Percentiles rank a stretch among this genome's conserved stretches.
These are phyloP conservation scores for Oopsacas minuta DNA, from an alignment of 37 sponge, comb jelly and placozoan species.

Conservation along the genomic window DNA sequence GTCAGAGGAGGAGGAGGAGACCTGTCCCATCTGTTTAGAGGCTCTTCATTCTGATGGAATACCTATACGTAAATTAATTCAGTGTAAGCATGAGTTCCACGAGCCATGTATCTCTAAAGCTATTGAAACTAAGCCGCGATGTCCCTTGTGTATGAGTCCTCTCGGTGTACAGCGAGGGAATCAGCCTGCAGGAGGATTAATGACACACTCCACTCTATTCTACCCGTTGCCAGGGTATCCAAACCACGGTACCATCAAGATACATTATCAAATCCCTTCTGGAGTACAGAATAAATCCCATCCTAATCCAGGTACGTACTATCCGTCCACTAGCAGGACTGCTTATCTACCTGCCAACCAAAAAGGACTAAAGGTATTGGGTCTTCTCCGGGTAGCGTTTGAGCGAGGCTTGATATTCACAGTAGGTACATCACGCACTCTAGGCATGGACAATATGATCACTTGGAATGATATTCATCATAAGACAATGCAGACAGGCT, in stretches of 20 bases:
- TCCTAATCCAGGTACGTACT: slow-evolving; percentile 44
- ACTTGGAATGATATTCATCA: slow-evolving; percentile 70
- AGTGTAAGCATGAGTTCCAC: background rate
- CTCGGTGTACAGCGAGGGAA: background rate
- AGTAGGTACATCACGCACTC: slow-evolving; percentile 42
- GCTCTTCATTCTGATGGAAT: background rate
- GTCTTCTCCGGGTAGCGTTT: slow-evolving; percentile 43
- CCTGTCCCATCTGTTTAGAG: background rate
- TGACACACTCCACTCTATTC: background rate
- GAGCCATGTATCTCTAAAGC: background rate
- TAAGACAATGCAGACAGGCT: slow-evolving; percentile 32
- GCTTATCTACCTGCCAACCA: slow-evolving; percentile 53
- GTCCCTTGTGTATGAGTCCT: background rate
- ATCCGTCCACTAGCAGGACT: slow-evolving; percentile 5
- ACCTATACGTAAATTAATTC: background rate
- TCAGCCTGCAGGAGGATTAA: background rate
- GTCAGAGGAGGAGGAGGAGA: slow-evolving; percentile 3
- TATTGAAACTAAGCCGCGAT: background rate
- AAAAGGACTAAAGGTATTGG: slow-evolving; percentile 43
- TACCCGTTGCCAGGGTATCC: slow-evolving; percentile 45
- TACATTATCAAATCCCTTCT: slow-evolving; percentile 41
- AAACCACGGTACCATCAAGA: slow-evolving; percentile 29
- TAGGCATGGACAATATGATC: slow-evolving; percentile 29
- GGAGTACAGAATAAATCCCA: slow-evolving; percentile 40
- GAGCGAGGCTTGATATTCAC: slow-evolving; percentile 41